Evolutionary conservation across 2,888 invertebrate species (phyloP), one percentile per base, ranked within the genome.

Genomic region (Polietes domitor): DNA sequence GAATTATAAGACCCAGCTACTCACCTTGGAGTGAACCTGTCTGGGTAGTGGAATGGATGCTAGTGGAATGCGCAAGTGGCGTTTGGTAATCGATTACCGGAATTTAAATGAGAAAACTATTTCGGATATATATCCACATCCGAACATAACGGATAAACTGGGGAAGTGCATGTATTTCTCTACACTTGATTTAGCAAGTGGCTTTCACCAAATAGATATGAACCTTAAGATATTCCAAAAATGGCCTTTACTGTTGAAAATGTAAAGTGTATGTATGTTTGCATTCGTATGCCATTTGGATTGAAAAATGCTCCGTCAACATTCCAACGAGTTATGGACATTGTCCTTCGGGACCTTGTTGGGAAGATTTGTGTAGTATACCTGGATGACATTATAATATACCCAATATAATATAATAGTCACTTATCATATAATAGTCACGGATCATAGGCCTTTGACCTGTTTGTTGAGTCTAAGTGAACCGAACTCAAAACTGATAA

Each of bases 91-190:
- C 3, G 72, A 72, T 15, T 61, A 61, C n/a, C 26, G 61, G 2
- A 61, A 61, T n/a, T 28, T 61, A 7, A 61, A 61, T 28, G 32
- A 32, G n/a, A 4, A 50, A 26, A 71, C 68, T 17, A 19, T 68
- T 10, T 19, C 12, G 17, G 41, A 72, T 55, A 83, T 71, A 63
- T 88, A 86, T 78, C 87, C 88, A 17, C 24, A 87, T 17, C 86
- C 87, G 26, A 87, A 87, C 2, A 87, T 89, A 7, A 58, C 88
- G n/a, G 87, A 87, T 37, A 86, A 87, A 68, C 28, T 89, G 43
- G 88, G 87, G 4, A 77, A 85, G 17, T 72, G 85, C 1, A 81
- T 86, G 26, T 77, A 77, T 53, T 77, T 77, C 21, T 55, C 68
- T 24, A 61, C 61, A 5, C 26, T 61, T n/a, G 61, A 61, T 21